Conservation (phyloP, 2,113 vertebrate species). For the Herpetotheres cachinnans region DNA sequence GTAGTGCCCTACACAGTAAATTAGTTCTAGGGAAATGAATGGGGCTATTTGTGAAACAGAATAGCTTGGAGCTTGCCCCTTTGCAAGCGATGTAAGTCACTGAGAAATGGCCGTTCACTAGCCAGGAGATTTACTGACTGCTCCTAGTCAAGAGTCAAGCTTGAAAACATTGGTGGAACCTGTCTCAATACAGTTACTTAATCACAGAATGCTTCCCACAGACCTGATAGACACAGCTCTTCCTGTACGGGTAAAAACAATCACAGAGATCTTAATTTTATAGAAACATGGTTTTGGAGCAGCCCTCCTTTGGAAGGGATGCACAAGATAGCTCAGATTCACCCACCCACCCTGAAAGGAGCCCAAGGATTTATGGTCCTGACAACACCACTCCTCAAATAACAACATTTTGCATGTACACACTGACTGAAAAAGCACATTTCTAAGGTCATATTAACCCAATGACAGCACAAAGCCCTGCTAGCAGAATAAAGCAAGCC, state of each 20-base stretch:
- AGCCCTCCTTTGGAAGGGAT: background rate
- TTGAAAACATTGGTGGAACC: background rate
- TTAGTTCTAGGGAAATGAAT: slow-evolving; percentile 5
- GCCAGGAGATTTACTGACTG: background rate
- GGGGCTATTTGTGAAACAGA: slow-evolving; percentile 9
- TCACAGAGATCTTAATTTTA: background rate
- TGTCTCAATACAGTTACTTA: background rate
- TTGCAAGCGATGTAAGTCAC: background rate
- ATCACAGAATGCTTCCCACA: background rate
- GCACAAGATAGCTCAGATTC: background rate
- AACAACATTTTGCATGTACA: accelerated
- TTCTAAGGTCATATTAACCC: accelerated
- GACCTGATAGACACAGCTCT: background rate
- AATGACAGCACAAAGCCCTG: accelerated
- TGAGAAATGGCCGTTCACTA: background rate
- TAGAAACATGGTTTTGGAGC: background rate
- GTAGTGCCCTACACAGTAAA: background rate
- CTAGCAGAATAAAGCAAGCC: background rate
- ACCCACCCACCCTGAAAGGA: background rate
- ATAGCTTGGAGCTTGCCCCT: background rate
- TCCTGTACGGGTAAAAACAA: accelerated
- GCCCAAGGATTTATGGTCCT: accelerated
- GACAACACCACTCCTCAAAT: background rate
- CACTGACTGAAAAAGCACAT: accelerated
- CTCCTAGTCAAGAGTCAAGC: background rate